A percentile compares a stretch with the other conserved stretches of the same genome.
Evolutionary conservation across 2,888 invertebrate species (phyloP).

Genomic region (Eumacrocentrus americanus): DNA sequence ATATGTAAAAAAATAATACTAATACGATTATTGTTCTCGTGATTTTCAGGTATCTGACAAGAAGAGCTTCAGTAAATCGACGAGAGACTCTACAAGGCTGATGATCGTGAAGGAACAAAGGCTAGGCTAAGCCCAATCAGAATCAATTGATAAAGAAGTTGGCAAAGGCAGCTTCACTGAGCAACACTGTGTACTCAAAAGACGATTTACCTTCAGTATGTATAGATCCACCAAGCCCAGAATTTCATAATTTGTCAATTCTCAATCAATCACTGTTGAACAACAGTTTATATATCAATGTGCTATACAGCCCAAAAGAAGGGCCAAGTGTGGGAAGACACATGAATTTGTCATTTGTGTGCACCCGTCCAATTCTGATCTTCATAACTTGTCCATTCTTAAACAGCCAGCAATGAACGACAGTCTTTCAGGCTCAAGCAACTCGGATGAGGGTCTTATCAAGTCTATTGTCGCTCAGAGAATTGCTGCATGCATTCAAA

Average conservation of each 20-base stretch:
- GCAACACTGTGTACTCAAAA: background rate
- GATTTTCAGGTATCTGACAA: no score
- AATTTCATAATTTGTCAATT: slow-evolving; percentile 40
- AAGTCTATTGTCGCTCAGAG: slow-evolving; percentile 28
- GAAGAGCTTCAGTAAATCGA: no score
- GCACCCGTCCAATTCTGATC: background rate
- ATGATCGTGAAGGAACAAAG: no score
- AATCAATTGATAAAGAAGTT: background rate
- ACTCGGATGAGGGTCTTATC: slow-evolving; percentile 27
- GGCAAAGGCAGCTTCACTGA: background rate
- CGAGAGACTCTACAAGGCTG: no score
- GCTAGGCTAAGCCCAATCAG: background rate
- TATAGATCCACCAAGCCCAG: slow-evolving; percentile 19
- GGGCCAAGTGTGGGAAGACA: background rate
- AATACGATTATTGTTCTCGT: no score
- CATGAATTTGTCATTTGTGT: background rate
- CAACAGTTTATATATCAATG: slow-evolving; percentile 42
- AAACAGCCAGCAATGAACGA: slow-evolving; percentile 53
- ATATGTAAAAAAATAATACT: no score
- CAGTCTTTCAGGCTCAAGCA: slow-evolving; percentile 34
- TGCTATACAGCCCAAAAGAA: slow-evolving; percentile 3
- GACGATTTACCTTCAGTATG: slow-evolving; percentile 8
- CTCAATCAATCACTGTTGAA: slow-evolving; percentile 52
- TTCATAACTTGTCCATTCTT: slow-evolving; percentile 45
- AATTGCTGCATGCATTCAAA: slow-evolving; percentile 28